Percentiles rank a stretch among this genome's conserved stretches.
These are phyloP conservation scores for Batillaria attramentaria DNA, from an alignment of 1,140 invertebrate species.

Conservation along the genomic window DNA sequence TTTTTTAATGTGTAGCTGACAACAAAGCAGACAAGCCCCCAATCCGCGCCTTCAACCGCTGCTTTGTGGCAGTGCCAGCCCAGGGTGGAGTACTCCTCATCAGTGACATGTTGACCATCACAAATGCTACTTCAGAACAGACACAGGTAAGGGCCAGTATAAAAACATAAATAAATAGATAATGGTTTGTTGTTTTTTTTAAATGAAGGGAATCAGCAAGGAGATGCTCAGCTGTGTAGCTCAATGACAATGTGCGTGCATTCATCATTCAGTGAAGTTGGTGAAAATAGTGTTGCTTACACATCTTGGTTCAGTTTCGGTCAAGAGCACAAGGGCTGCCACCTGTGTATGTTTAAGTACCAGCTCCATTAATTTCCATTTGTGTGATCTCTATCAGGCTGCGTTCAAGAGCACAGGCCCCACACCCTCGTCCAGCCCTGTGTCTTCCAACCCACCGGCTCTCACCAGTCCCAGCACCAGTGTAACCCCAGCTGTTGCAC, in stretches of 20 bases:
- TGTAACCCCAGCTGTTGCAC: conserved; percentile 38
- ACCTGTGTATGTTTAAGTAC: background rate
- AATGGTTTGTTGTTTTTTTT: background rate
- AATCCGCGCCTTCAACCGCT: conserved; percentile 84
- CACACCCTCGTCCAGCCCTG: conserved; percentile 63
- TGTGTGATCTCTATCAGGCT: conserved; percentile 65
- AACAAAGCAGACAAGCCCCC: conserved; percentile 75
- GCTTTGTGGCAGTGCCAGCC: conserved; percentile 86
- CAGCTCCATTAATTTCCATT: conserved; percentile 1
- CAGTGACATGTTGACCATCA: conserved; percentile 87
- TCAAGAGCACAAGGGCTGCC: background rate
- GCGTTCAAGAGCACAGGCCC: conserved; percentile 73
- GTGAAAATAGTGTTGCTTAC: background rate
- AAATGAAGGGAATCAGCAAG: background rate
- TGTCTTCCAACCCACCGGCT: conserved; percentile 63
- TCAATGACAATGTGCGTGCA: background rate
- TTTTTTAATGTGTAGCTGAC: conserved; percentile 40
- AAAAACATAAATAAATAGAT: too few relatives aligned
- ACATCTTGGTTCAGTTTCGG: background rate
- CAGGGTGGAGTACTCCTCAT: conserved; percentile 82
- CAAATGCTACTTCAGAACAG: conserved; percentile 82
- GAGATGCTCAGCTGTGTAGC: background rate
- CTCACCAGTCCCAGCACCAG: conserved; percentile 35
- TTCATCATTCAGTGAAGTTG: background rate
- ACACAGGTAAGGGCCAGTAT: conserved; percentile 72